Evolutionary conservation across 2,888 invertebrate species (phyloP).

Genomic region (Aspidiotus rigidus): DNA sequence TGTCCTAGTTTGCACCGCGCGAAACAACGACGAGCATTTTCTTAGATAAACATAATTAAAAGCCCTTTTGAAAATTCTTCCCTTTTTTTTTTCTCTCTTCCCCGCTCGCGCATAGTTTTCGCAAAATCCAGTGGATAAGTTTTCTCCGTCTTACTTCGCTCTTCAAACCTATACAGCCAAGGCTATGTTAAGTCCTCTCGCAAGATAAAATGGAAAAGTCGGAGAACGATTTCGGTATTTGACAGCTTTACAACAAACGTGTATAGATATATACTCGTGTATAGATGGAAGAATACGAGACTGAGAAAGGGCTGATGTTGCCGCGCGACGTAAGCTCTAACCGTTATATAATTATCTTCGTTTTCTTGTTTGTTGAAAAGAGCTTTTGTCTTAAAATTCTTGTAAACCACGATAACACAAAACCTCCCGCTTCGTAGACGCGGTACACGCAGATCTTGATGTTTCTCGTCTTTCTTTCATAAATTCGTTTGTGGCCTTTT

Average conservation of each 20-base stretch:
- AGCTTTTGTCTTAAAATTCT: background rate
- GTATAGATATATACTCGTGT: too few relatives aligned
- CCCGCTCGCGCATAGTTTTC: too few relatives aligned
- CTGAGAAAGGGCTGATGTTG: background rate
- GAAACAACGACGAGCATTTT: background rate
- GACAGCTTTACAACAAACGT: slow-evolving; percentile 1
- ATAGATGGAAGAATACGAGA: background rate
- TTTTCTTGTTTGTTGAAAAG: slow-evolving; percentile 4
- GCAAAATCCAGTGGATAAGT: too few relatives aligned
- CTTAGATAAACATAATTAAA: background rate
- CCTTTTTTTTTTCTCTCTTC: background rate
- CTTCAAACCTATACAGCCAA: too few relatives aligned
- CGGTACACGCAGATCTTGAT: too few relatives aligned
- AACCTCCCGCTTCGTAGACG: too few relatives aligned
- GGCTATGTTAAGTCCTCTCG: background rate
- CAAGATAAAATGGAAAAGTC: slow-evolving; percentile 2
- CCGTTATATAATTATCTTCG: slow-evolving; percentile 2
- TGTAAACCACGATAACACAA: slow-evolving; percentile 4
- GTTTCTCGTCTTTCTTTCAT: too few relatives aligned
- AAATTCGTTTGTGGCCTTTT: too few relatives aligned
- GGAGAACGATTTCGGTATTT: slow-evolving; percentile 4
- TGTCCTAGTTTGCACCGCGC: background rate
- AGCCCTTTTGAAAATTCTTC: background rate
- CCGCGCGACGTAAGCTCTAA: slow-evolving; percentile 3
- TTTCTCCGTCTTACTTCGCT: too few relatives aligned